phyloP scores from a whole-genome alignment of 2,113 vertebrate species.

The Lonchura striata region DNA sequence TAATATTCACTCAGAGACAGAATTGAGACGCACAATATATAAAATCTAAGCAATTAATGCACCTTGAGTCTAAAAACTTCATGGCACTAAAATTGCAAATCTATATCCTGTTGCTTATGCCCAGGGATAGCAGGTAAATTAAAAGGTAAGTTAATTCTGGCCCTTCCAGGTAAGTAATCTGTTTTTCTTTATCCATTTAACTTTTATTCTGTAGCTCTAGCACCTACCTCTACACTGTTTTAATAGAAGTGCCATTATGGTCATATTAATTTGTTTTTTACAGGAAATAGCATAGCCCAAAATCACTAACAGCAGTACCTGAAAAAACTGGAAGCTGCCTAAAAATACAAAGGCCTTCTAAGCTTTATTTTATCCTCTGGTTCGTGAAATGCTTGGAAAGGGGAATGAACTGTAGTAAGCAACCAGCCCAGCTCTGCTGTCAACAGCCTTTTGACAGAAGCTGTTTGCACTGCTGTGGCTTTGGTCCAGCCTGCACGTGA shows the following conservation, averaged over 20 bases:
- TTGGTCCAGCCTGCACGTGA: constrained; percentile 15
- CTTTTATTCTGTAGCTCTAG: not conserved
- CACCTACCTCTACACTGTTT: not conserved
- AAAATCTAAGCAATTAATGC: not conserved
- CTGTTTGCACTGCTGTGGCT: not conserved
- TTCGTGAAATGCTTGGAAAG: not conserved
- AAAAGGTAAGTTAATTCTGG: constrained; percentile 11
- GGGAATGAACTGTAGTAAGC: not conserved
- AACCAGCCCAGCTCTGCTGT: not conserved
- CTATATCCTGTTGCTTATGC: not conserved
- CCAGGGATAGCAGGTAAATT: not conserved
- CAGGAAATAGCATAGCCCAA: not conserved
- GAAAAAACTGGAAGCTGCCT: constrained; percentile 30
- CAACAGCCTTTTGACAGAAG: constrained; percentile 50
- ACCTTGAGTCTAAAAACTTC: not conserved
- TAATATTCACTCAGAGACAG: not conserved
- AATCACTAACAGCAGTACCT: not conserved
- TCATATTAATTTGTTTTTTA: not conserved
- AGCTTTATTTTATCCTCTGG: not conserved
- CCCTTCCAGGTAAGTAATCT: not conserved
- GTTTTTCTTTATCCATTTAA: constrained; percentile 4
- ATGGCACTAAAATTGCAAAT: not conserved
- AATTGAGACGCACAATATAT: not conserved
- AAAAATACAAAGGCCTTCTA: not conserved
- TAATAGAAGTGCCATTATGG: not conserved